phyloP scores from a whole-genome alignment of 2,797 vertebrate genomes.

The Hydrophis major region DNA sequence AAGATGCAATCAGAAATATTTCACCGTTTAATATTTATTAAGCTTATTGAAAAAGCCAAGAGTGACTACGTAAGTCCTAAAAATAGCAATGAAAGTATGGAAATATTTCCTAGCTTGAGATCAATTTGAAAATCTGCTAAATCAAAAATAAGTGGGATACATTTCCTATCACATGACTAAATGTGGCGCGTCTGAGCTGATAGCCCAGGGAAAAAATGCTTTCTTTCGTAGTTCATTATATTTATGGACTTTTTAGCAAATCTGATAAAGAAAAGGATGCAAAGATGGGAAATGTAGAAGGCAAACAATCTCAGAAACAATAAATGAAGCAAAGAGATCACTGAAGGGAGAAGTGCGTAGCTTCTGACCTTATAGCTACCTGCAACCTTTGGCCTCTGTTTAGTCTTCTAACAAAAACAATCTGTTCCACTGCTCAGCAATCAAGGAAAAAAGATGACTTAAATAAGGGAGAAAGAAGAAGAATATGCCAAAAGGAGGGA shows the following conservation, averaged over 20 bases:
- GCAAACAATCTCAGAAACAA: neutral
- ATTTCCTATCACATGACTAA: neutral
- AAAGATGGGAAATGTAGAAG: neutral
- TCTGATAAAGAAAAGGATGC: neutral
- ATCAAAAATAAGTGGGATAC: neutral
- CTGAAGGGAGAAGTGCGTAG: neutral
- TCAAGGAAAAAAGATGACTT: neutral
- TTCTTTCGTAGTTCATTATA: neutral
- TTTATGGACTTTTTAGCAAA: neutral
- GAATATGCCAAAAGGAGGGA: neutral
- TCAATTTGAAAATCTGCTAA: neutral
- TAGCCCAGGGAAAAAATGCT: neutral
- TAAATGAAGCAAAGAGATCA: neutral
- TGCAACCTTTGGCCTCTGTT: neutral
- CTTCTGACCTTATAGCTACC: neutral
- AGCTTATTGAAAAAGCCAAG: conserved; percentile 33
- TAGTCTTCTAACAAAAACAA: neutral
- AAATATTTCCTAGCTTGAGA: neutral
- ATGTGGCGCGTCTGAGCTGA: neutral
- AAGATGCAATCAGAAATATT: conserved; percentile 19
- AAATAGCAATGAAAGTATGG: neutral
- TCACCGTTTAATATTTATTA: neutral
- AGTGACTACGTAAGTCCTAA: neutral
- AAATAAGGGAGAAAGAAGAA: neutral
- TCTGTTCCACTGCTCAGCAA: neutral